Conservation (phyloP, 2,888 invertebrate species). For the Ecdyonurus torrentis region DNA sequence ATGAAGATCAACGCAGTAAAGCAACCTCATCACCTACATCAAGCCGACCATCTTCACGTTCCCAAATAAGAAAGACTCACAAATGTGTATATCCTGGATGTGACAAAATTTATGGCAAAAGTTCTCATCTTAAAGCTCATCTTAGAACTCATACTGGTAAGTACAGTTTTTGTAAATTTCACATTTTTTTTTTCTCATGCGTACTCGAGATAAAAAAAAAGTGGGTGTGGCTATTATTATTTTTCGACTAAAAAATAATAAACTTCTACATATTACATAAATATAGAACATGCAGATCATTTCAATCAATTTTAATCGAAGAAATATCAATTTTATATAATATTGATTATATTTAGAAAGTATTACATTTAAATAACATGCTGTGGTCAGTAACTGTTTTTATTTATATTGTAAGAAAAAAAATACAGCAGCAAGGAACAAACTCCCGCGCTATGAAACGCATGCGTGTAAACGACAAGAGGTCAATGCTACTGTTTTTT, state of each 20-base stretch:
- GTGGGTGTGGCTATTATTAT: not conserved
- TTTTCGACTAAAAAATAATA: not conserved
- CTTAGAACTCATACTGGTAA: slow-evolving; percentile 45
- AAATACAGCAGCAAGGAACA: not conserved
- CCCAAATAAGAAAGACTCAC: slow-evolving; percentile 32
- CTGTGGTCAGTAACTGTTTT: not conserved
- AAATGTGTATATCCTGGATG: slow-evolving; percentile 40
- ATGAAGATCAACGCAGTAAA: slow-evolving; percentile 3
- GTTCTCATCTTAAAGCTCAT: slow-evolving; percentile 46
- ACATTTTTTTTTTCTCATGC: not conserved
- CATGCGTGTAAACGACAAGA: not conserved
- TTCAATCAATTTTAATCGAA: too few relatives aligned
- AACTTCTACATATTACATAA: too few relatives aligned
- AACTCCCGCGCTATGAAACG: not conserved
- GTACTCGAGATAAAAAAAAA: not conserved
- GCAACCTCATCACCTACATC: slow-evolving; percentile 11
- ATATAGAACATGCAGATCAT: too few relatives aligned
- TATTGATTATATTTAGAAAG: too few relatives aligned
- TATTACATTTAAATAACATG: too few relatives aligned
- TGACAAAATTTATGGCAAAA: slow-evolving; percentile 44
- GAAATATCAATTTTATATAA: too few relatives aligned
- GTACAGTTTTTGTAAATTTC: slow-evolving; percentile 13
- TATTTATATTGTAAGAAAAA: not conserved
- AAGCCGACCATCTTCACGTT: slow-evolving; percentile 13
- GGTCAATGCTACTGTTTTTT: not conserved